Evolutionary conservation across 2,888 invertebrate species (phyloP), one percentile per base, ranked within the genome.

Genomic region (Myopa testacea): DNA sequence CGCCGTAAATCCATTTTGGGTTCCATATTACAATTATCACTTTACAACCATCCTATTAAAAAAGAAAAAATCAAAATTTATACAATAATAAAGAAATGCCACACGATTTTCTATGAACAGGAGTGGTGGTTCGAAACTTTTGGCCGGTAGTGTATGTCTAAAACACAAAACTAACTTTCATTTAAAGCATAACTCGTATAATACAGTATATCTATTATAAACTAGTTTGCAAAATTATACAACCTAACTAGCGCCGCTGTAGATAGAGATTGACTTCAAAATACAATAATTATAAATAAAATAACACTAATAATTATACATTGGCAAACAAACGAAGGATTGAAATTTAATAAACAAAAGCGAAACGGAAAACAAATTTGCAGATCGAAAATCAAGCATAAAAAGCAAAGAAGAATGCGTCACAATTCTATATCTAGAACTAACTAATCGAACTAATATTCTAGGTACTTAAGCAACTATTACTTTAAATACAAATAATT

Each of bases 361-460:
- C 4, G 7, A 65, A 37, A 34, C 16, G 37, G 14, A 19, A 10
- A 69, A n/a, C 37, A 37, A 71, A 71, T 58, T 71, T 26, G 26
- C 26, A 2, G 26, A 26, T 71, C 71, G n/a, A 71, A 7, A 58
- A 71, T 38, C 50, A 63, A 73, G 14, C 7, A 4, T 37, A 7
- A 45, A 72, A 63, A 50, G 5, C 62, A 4, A 45, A 45, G 8
- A 50, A 45, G 52, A 73, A 73, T 34, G 19, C 63, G 40, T 60
- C 58, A 75, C 58, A 69, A 60, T 50, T 55, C 40, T 75, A 75
- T 8, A 45, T 37, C 8, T 60, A 45, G 6, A 34, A 19, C 26
- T 75, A 69, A 34, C 1, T 60, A 68, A 60, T 40, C 68, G 58
- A 75, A 63, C 58, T 52, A 71, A 34, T 60, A 52, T 65, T 50